Evolutionary conservation across 2,113 vertebrate species (phyloP).

Genomic region (Perca fluviatilis): DNA sequence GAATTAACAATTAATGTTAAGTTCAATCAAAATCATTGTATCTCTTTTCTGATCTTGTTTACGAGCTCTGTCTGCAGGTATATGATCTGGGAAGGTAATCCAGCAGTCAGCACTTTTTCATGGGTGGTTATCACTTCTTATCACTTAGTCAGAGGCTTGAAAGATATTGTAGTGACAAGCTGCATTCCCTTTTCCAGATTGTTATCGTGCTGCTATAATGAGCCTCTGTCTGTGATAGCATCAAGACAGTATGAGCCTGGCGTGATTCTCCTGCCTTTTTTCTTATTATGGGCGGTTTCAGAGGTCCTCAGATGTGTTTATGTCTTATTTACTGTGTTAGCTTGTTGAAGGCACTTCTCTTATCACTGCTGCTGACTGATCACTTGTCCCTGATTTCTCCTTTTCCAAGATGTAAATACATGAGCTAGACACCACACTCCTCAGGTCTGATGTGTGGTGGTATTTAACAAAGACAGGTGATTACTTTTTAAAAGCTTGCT

Average conservation of each 20-base stretch:
- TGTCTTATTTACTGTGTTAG: slow-evolving; percentile 60
- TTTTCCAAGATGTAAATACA: slow-evolving; percentile 60
- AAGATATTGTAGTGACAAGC: slow-evolving; percentile 55
- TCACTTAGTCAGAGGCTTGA: slow-evolving; percentile 55
- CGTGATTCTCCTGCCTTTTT: slow-evolving; percentile 58
- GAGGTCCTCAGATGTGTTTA: slow-evolving; percentile 48
- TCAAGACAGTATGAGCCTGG: slow-evolving; percentile 55
- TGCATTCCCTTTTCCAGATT: slow-evolving; percentile 53
- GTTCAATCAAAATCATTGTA: neutral
- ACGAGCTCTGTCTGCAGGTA: neutral
- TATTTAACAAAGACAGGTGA: slow-evolving; percentile 68
- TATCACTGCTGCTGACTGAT: slow-evolving; percentile 71
- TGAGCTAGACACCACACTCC: slow-evolving; percentile 67
- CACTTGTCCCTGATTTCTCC: slow-evolving; percentile 68
- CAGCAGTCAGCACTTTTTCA: slow-evolving; percentile 46
- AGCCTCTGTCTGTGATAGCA: slow-evolving; percentile 50
- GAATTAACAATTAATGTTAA: neutral
- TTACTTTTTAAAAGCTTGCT: slow-evolving; percentile 61
- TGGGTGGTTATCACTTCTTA: slow-evolving; percentile 56
- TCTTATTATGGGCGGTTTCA: slow-evolving; percentile 61
- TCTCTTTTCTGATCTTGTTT: slow-evolving; percentile 6
- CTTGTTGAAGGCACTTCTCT: slow-evolving; percentile 53
- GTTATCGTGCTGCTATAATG: slow-evolving; percentile 48
- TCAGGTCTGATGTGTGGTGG: slow-evolving; percentile 54
- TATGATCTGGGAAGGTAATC: slow-evolving; percentile 26